Evolutionary conservation across 2,888 invertebrate species (phyloP).

Genomic region (Mythimna pallens): DNA sequence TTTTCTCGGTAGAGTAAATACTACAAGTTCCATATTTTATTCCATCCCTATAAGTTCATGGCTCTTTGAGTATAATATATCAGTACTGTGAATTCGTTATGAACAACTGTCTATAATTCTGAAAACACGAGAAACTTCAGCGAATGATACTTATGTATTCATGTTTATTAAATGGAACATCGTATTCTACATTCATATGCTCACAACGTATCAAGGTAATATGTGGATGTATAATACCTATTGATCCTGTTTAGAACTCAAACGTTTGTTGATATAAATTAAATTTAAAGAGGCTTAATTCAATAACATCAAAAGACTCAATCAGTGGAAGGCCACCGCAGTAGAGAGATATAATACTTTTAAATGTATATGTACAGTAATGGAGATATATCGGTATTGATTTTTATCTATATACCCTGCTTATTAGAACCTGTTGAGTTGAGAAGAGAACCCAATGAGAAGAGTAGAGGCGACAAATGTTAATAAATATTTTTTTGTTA

Average conservation of each 20-base stretch:
- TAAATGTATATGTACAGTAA: constrained; percentile 38
- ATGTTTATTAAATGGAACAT: not conserved
- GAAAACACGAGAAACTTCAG: not conserved
- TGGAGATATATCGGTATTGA: constrained; percentile 35
- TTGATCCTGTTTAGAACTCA: constrained; percentile 32
- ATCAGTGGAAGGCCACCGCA: constrained; percentile 64
- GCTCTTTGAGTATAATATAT: not conserved
- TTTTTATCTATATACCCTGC: not conserved
- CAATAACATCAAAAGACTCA: constrained; percentile 67
- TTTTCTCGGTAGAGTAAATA: not conserved
- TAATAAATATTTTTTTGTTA: not conserved
- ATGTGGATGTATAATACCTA: constrained; percentile 3
- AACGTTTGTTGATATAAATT: constrained; percentile 60
- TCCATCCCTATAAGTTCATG: not conserved
- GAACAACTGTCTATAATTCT: not conserved
- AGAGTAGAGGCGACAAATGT: not conserved
- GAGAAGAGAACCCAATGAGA: not conserved
- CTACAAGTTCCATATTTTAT: not conserved
- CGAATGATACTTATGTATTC: not conserved
- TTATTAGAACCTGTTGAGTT: not conserved
- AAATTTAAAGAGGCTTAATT: constrained; percentile 60
- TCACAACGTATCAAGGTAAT: not conserved
- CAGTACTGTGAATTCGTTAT: not conserved
- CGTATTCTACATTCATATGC: not conserved
- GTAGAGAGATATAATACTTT: constrained; percentile 52